These are phyloP conservation scores for Lytechinus variegatus DNA, from an alignment of 35 echinoderm and acorn worm genomes.

Conservation along the genomic window DNA sequence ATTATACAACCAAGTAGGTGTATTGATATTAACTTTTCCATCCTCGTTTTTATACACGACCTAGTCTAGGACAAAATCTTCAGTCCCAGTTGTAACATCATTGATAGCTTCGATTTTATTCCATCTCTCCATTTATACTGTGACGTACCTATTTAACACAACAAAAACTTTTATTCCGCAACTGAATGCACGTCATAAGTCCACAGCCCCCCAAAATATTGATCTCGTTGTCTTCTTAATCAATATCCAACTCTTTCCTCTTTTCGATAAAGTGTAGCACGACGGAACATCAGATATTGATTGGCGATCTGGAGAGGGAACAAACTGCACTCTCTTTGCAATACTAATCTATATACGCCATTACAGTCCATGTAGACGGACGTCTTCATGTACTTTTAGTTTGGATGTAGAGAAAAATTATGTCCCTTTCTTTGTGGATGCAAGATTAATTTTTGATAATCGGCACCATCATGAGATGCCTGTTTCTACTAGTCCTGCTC, in stretches of 20 bases:
- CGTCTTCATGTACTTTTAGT: not conserved
- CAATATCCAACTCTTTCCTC: not conserved
- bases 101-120: too few species aligned
- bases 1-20: too few species aligned
- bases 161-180: not conserved
- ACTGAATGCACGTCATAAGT: not conserved
- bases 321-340: not conserved
- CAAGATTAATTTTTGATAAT: not conserved
- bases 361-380: not conserved
- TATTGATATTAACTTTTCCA: too few species aligned
- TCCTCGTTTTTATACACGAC: too few species aligned
- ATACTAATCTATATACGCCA: not conserved
- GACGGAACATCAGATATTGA: not conserved
- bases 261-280: too few species aligned
- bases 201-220: not conserved
- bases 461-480: not conserved
- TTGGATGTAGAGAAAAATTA: not conserved
- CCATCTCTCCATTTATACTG: too few species aligned
- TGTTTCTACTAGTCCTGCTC: not conserved
- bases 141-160: too few species aligned
- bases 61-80: too few species aligned
- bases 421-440: not conserved
- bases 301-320: not conserved
- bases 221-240: not conserved
- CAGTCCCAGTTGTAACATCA: too few species aligned